Conservation (phyloP, 1,140 invertebrate genomes). For the Frieseomelitta varia region DNA sequence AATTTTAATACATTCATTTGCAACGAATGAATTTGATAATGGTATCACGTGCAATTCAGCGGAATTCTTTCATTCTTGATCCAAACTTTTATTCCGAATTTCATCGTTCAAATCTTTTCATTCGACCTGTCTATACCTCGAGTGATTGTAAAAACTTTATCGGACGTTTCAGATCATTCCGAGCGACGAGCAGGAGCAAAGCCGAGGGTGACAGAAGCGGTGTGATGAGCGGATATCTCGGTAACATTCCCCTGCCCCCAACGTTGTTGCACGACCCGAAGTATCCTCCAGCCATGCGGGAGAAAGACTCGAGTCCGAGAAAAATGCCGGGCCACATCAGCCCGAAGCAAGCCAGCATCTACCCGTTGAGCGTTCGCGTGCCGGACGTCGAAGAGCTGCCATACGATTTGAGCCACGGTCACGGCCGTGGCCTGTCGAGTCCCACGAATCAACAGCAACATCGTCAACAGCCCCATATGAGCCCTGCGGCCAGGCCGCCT, state of each 20-base stretch:
- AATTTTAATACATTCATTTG: too few species aligned
- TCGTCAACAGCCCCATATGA: conserved; percentile 82
- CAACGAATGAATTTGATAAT: too few species aligned
- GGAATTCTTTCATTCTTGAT: too few species aligned
- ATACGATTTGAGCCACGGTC: conserved; percentile 83
- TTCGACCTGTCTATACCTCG: background rate
- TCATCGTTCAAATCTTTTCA: background rate
- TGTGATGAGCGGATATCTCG: conserved; percentile 82
- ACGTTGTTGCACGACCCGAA: conserved; percentile 76
- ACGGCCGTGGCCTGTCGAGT: conserved; percentile 65
- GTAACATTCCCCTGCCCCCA: conserved; percentile 77
- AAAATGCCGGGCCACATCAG: conserved; percentile 88
- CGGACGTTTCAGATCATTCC: conserved; percentile 52
- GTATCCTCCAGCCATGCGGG: conserved; percentile 86
- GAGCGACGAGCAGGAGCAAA: conserved; percentile 60
- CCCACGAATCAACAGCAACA: conserved; percentile 59
- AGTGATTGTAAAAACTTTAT: background rate
- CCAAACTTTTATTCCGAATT: background rate
- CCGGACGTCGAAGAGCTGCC: conserved; percentile 82
- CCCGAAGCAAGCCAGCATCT: conserved; percentile 88
- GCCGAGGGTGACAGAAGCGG: conserved; percentile 72
- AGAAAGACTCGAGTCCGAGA: conserved; percentile 90
- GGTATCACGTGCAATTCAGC: too few species aligned
- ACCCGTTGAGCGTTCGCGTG: conserved; percentile 85
- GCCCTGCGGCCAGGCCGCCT: conserved; percentile 80